Base-by-base conservation (phyloP, 2,113 vertebrate genomes). In the Gila orcuttii region DNA sequence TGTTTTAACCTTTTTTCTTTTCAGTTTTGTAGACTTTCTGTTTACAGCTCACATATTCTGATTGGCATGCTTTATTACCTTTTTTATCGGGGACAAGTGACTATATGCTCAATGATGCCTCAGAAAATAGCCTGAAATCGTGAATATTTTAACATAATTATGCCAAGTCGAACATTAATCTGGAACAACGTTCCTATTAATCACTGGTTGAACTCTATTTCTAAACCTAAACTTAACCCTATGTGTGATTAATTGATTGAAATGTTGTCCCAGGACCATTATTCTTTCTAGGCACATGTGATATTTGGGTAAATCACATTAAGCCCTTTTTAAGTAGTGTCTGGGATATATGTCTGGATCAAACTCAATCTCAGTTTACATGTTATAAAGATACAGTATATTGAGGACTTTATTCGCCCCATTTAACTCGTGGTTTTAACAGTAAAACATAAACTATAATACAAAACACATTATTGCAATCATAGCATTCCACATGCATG, bases 211-310 rank as follows among this genome's bases (percentile, higher is more conserved):
- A 80, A 64, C 12, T 45, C 5, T 45, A 23, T 25, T 28, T 79
- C 36, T 60, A 62, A 62, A 23, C 33, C 5, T 57, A 15, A n/a
- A 79, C 57, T 79, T 59, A 31, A 79, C 52, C 52, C 11, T 45
- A 45, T 28, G 78, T 64, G 57, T 80, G 31, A 62, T 62, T 28
- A 59, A n/a, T 80, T 80, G 36, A 80, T 80, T 80, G 79, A 36
- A 80, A 64, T 28, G 59, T 80, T 62, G 12, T 62, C 23, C n/a
- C 57, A 17, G 59, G 36, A 64, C 23, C 3, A 23, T 9, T 55
- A 8, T 21, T 59, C 31, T 36, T 2, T 79, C 31, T 55, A 60
- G 21, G 19, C 55, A 79, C 31, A 60, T 59, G 21, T 60, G 55
- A 33, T 60, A 52, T 33, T 59, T 79, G 21, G 21, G 77, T 60